Evolutionary conservation across 2,888 invertebrate genomes (phyloP).

Genomic region (Brachycybe producta): DNA sequence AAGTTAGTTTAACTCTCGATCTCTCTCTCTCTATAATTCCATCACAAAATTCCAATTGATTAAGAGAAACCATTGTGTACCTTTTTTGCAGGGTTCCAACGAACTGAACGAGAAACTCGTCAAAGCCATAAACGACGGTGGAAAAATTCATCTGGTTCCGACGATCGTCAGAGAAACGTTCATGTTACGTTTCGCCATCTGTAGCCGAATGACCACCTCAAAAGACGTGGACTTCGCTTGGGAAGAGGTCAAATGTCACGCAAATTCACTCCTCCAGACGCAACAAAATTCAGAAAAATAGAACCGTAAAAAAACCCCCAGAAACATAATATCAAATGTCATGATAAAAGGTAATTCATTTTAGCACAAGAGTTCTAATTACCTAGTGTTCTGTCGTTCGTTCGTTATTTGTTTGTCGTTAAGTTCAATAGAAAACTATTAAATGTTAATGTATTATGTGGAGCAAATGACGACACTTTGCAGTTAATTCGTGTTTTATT

Average conservation of each 20-base stretch:
- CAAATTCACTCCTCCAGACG: constrained; percentile 31
- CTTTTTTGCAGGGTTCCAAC: constrained; percentile 50
- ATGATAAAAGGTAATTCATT: too few relatives aligned
- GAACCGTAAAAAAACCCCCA: too few relatives aligned
- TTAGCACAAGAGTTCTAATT: too few relatives aligned
- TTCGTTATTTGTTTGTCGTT: too few relatives aligned
- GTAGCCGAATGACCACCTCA: constrained; percentile 67
- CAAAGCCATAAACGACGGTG: constrained; percentile 71
- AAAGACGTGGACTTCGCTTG: constrained; percentile 73
- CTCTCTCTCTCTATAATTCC: too few relatives aligned
- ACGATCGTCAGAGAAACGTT: constrained; percentile 70
- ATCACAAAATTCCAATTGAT: neutral
- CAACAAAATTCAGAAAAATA: neutral
- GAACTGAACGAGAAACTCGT: constrained; percentile 67
- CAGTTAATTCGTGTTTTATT: too few relatives aligned
- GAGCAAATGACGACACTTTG: too few relatives aligned
- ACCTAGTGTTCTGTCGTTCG: too few relatives aligned
- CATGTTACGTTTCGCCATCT: constrained; percentile 79
- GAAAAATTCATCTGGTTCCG: constrained; percentile 84
- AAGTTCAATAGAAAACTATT: too few relatives aligned
- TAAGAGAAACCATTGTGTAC: neutral
- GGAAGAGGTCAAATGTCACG: constrained; percentile 65
- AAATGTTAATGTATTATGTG: too few relatives aligned
- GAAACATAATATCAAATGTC: too few relatives aligned
- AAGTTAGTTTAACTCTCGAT: constrained; percentile 38